Evolutionary conservation across 2,113 vertebrate species (phyloP).

Genomic region (Myanophis thanlyinensis): DNA sequence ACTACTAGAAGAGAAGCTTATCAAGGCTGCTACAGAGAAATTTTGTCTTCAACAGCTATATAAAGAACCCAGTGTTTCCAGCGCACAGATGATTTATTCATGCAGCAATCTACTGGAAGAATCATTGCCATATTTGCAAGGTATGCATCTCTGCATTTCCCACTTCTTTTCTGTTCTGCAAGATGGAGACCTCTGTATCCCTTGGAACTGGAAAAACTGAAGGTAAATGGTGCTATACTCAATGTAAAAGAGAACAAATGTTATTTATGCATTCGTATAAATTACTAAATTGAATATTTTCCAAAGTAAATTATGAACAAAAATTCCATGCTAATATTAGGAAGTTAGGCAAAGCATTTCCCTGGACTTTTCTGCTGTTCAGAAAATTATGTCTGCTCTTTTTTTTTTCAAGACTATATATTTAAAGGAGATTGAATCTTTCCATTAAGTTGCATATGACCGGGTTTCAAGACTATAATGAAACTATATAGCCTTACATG

Average conservation of each 20-base stretch:
- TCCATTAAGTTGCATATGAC: constrained; percentile 8
- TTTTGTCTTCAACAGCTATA: constrained; percentile 82
- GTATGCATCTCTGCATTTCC: constrained; percentile 85
- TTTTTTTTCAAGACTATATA: constrained; percentile 27
- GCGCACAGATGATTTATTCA: constrained; percentile 85
- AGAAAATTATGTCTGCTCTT: neutral
- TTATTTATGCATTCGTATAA: constrained; percentile 47
- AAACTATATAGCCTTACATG: neutral
- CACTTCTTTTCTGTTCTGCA: constrained; percentile 94
- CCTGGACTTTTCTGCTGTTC: constrained; percentile 52
- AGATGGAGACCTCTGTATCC: constrained; percentile 93
- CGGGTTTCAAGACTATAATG: constrained; percentile 3
- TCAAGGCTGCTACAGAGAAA: constrained; percentile 70
- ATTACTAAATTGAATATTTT: constrained; percentile 63
- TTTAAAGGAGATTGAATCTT: constrained; percentile 13
- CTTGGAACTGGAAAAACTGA: constrained; percentile 94
- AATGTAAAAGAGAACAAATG: constrained; percentile 49
- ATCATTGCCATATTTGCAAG: constrained; percentile 72
- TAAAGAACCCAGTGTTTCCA: constrained; percentile 89
- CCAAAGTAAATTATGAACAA: constrained; percentile 63
- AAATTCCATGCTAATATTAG: constrained; percentile 55
- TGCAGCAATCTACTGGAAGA: constrained; percentile 82
- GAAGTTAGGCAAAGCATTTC: constrained; percentile 14
- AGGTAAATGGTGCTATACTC: constrained; percentile 44
- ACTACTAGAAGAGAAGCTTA: constrained; percentile 74